A percentile compares a stretch with the other conserved stretches of the same genome.
Evolutionary conservation across 2,797 vertebrate species (phyloP).

Genomic region (Ispidina picta): DNA sequence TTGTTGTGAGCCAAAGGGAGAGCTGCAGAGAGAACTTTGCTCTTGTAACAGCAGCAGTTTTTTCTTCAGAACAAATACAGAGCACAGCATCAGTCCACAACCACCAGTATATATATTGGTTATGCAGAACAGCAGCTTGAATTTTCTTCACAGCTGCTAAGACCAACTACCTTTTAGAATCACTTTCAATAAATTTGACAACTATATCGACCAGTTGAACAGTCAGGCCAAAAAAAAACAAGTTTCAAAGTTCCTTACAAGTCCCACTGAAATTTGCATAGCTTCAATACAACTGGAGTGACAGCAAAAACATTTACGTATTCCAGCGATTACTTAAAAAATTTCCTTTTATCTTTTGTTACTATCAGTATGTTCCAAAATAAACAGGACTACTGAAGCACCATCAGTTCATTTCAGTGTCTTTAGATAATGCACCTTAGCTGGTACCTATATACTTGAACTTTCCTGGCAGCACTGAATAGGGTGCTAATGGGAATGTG

Average conservation of each 20-base stretch:
- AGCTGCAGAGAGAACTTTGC: not conserved
- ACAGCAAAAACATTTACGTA: not conserved
- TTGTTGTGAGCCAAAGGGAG: not conserved
- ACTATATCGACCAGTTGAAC: not conserved
- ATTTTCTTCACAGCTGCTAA: not conserved
- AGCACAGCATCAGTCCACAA: not conserved
- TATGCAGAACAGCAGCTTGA: not conserved
- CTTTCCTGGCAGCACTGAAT: not conserved
- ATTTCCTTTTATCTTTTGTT: not conserved
- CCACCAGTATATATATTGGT: not conserved
- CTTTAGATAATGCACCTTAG: not conserved
- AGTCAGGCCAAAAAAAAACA: not conserved
- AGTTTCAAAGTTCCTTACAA: not conserved
- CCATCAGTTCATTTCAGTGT: not conserved
- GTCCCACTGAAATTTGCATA: not conserved
- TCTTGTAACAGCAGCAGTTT: not conserved
- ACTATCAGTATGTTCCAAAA: not conserved
- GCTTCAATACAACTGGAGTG: not conserved
- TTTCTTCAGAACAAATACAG: not conserved
- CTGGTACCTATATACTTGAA: not conserved
- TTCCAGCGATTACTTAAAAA: not conserved
- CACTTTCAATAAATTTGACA: not conserved
- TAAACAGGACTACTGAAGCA: not conserved
- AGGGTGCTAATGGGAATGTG: accelerated
- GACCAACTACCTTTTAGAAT: not conserved